phyloP scores from a whole-genome alignment of 2,797 vertebrate genomes.

The Manis javanica region DNA sequence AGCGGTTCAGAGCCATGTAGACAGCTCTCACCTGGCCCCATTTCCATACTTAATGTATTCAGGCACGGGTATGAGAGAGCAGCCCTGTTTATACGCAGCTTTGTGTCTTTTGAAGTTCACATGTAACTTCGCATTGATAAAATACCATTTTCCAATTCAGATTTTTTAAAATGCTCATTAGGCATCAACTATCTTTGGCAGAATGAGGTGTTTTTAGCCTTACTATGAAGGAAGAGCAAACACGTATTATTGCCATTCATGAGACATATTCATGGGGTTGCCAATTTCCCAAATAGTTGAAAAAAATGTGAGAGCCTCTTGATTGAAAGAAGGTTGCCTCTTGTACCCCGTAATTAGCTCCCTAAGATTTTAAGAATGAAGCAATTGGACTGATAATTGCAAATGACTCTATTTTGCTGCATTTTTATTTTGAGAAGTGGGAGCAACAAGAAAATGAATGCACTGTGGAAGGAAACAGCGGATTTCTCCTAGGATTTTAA shows the following conservation, averaged over 20 bases:
- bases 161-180: conserved; percentile 16
- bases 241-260: not conserved
- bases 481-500: not conserved
- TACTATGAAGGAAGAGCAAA: conserved; percentile 13
- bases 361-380: conserved; percentile 49
- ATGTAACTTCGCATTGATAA: conserved; percentile 63
- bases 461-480: not conserved
- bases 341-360: conserved; percentile 52
- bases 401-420: conserved; percentile 33
- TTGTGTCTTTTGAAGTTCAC: conserved; percentile 64
- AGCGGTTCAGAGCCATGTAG: not conserved
- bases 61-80: not conserved
- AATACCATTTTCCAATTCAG: conserved; percentile 48
- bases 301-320: not conserved
- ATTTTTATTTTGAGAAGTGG: conserved; percentile 51
- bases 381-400: conserved; percentile 29
- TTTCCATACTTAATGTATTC: conserved; percentile 39
- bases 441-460: conserved; percentile 44
- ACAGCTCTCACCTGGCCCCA: not conserved
- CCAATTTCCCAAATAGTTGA: conserved; percentile 6
- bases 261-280: not conserved
- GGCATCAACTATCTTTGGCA: conserved; percentile 31
- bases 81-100: not conserved
- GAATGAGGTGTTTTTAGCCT: conserved; percentile 18
- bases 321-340: conserved; percentile 30